Percentiles rank a stretch among this genome's conserved stretches.
These are phyloP conservation scores for Trachelipus rathkii DNA, from an alignment of 1,140 invertebrate genomes.

Conservation along the genomic window DNA sequence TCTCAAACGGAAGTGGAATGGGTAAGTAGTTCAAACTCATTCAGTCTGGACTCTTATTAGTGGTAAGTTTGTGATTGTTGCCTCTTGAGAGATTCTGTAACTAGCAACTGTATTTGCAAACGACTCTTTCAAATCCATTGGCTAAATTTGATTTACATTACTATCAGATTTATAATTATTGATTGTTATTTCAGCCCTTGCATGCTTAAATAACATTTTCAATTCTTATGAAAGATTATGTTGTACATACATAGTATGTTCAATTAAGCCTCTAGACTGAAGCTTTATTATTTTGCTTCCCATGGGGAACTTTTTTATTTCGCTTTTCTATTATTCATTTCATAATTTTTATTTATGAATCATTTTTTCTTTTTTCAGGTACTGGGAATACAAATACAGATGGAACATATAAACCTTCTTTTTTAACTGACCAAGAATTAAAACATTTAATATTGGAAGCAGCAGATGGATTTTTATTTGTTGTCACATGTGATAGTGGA, in stretches of 20 bases:
- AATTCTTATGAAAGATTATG: too few species aligned
- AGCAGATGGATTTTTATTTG: constrained; percentile 98
- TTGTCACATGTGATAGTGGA: constrained; percentile 95
- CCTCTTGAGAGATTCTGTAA: not conserved
- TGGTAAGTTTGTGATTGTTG: constrained; percentile 10
- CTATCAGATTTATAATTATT: too few species aligned
- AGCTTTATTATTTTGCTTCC: too few species aligned
- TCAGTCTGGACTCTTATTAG: not conserved
- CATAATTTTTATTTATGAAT: too few species aligned
- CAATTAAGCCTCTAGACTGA: too few species aligned
- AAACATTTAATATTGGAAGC: constrained; percentile 98
- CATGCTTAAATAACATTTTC: too few species aligned
- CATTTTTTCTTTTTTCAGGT: constrained; percentile 57
- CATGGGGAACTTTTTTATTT: too few species aligned
- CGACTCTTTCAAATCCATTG: too few species aligned
- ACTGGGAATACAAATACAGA: constrained; percentile 90
- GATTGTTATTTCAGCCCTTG: too few species aligned
- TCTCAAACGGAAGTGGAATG: constrained; percentile 30
- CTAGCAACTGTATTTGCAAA: not conserved
- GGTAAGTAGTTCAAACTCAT: constrained; percentile 25
- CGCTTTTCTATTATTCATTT: too few species aligned
- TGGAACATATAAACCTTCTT: constrained; percentile 95
- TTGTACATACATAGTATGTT: too few species aligned
- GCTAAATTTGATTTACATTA: too few species aligned
- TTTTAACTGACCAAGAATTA: constrained; percentile 96